A percentile compares a stretch with the other conserved stretches of the same genome.
Evolutionary conservation across 1,140 invertebrate species (phyloP).

Genomic region (Achroia grisella): DNA sequence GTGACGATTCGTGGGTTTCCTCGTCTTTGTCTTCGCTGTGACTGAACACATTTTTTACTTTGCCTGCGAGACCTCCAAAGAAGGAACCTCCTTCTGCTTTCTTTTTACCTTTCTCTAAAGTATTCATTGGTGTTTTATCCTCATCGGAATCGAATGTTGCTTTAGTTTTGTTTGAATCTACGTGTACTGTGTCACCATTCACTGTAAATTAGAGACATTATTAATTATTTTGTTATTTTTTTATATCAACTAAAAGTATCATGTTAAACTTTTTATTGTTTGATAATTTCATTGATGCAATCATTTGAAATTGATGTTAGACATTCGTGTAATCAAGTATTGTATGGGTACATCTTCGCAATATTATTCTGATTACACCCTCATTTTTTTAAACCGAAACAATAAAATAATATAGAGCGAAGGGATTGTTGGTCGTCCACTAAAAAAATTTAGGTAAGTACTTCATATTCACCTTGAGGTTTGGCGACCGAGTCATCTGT

Average conservation of each 20-base stretch:
- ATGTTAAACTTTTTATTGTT: no score
- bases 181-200: constrained; percentile 55
- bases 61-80: constrained; percentile 56
- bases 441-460: neutral
- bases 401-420: no score
- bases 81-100: constrained; percentile 51
- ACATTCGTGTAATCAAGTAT: no score
- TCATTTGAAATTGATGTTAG: no score
- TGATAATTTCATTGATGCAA: no score
- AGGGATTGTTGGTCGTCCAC: no score
- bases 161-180: constrained; percentile 63
- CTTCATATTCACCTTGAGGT: constrained; percentile 39
- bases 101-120: constrained; percentile 62
- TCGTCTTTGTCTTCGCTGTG: constrained; percentile 55
- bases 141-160: constrained; percentile 72
- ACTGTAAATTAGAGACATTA: constrained; percentile 25
- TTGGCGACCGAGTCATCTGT: constrained; percentile 39
- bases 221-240: neutral
- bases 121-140: constrained; percentile 66
- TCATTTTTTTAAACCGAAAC: no score
- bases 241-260: no score
- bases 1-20: constrained; percentile 40
- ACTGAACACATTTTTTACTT: constrained; percentile 58
- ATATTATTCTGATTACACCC: no score
- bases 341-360: no score